Conservation (phyloP, 2,797 vertebrate species). For the Sphenopsis melanotis region DNA sequence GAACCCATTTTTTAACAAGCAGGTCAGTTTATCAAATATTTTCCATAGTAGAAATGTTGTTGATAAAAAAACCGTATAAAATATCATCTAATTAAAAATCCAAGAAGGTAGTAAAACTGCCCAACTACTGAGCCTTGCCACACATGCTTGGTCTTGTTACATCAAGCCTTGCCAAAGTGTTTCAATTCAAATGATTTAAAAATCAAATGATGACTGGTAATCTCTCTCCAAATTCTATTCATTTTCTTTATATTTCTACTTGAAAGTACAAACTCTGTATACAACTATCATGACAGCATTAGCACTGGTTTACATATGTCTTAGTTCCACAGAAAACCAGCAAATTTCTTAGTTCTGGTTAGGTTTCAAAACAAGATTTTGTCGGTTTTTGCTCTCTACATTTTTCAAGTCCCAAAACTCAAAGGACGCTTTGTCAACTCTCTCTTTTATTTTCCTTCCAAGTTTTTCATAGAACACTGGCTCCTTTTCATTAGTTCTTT, state of each 20-base stretch:
- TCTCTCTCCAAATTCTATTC: not conserved
- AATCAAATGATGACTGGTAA: not conserved
- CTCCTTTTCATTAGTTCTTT: constrained; percentile 36
- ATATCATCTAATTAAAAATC: not conserved
- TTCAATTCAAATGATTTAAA: not conserved
- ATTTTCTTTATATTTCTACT: not conserved
- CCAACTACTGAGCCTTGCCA: not conserved
- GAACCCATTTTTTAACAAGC: not conserved
- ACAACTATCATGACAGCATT: not conserved
- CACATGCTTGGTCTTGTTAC: not conserved
- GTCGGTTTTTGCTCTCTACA: not conserved
- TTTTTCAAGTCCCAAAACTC: constrained; percentile 8
- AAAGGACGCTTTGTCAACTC: constrained; percentile 34
- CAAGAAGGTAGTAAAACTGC: not conserved
- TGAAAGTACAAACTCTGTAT: not conserved
- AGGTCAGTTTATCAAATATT: not conserved
- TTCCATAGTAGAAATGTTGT: not conserved
- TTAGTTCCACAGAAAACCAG: not conserved
- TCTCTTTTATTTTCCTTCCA: constrained; percentile 30
- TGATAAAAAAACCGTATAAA: not conserved
- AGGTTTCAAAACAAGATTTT: not conserved
- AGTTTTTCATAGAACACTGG: constrained; percentile 11
- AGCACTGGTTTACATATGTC: not conserved
- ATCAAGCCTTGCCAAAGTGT: not conserved
- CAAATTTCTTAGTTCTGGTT: not conserved